Base-by-base conservation (phyloP, 23 tunicate genomes). In the Clavelina lepadiformis region DNA sequence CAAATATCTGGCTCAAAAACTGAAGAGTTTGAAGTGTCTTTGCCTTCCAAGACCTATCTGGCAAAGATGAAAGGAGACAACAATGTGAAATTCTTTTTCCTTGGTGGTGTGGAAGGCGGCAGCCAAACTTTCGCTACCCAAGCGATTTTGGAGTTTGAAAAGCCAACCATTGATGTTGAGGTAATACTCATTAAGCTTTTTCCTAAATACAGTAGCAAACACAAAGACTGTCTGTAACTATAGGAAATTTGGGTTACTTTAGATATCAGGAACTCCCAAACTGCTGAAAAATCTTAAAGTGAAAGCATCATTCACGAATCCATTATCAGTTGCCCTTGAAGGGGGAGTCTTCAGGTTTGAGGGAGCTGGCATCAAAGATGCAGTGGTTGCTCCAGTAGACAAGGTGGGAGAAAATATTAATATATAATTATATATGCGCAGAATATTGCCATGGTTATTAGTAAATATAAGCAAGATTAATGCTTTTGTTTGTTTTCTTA, bases 301-400 rank as follows among this genome's bases (percentile, higher is more conserved):
- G 47, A 79, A 65, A 31, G 57, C 64, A 4, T 60, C 72, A 18
- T 93, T 93, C 58, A 93, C 79, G 22, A 93, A 93, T 47, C 98
- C 94, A 6, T 65, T 93, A 23, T 61, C 88, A n/a, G 65, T 72
- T 61, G 56, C 77, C 5, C 65, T 93, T 13, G 56, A 49, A n/a
- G 57, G 64, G 0, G 78, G 92, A 19, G 77, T 51, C 25, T 62
- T 93, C 68, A 61, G 68, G 26, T 20, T 85, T 34, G 98, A 93
- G 47, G 98, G 98, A 15, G 82, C 98, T 29, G 98, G 98, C 5
- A 31, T 74, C 5, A 44, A 31, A 15, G 96, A 82, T 18, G 82
- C 64, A 18, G 46, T 74, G 45, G 59, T 36, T 24, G 57, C 49
- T 13, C 7, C 41, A 19, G 87, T 80, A n/a, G 41, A 44, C 8